Conservation (phyloP, 2,113 vertebrate species). For the Chroicocephalus ridibundus region DNA sequence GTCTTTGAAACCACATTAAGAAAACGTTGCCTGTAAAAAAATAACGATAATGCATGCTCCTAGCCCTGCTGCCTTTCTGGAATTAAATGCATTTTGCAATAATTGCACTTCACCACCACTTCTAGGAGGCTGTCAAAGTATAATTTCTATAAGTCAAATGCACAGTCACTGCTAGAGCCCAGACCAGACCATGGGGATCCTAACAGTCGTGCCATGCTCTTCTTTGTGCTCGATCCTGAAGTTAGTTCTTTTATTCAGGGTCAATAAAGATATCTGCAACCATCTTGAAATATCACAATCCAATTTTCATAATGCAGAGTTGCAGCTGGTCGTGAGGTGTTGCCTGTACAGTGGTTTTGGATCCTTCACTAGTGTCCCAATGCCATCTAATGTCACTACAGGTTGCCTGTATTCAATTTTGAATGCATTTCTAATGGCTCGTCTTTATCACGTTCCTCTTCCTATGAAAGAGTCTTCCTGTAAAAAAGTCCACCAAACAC, state of each 20-base stretch:
- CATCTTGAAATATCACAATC: background rate
- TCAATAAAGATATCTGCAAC: background rate
- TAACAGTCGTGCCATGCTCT: background rate
- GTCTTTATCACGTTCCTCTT: background rate
- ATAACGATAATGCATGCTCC: background rate
- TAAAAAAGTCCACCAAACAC: background rate
- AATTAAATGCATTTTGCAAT: background rate
- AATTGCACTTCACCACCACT: background rate
- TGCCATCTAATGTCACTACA: background rate
- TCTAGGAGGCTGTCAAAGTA: background rate
- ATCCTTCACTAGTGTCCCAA: background rate
- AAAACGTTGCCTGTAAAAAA: background rate
- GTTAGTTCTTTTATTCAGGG: background rate
- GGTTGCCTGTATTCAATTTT: background rate
- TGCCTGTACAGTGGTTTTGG: background rate
- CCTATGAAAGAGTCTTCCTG: too few relatives aligned
- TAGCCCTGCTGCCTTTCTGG: background rate
- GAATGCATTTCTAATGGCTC: background rate
- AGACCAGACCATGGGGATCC: background rate
- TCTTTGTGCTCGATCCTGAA: background rate
- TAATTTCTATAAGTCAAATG: background rate
- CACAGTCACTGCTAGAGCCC: background rate
- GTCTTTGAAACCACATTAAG: background rate
- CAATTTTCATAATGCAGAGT: accelerated
- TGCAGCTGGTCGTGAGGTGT: background rate